A percentile compares a stretch with the other conserved stretches of the same genome.
Evolutionary conservation across 2,797 vertebrate species (phyloP).

Genomic region (Coregonus sp.): DNA sequence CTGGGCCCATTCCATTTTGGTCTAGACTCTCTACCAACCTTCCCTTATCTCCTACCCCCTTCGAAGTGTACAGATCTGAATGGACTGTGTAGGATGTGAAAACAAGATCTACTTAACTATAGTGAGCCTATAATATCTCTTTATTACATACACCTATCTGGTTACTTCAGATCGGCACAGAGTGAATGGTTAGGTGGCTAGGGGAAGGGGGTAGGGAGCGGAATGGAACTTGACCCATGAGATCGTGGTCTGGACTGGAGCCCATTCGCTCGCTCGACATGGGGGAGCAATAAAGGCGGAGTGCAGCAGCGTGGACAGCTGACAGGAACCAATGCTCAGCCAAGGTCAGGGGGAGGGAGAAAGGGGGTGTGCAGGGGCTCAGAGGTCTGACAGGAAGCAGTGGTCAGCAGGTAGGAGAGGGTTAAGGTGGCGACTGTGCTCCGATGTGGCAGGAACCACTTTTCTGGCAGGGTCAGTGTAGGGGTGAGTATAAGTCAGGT

Average conservation of each 20-base stretch:
- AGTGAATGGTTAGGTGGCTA: not conserved
- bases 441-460: slow-evolving; percentile 20
- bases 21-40: not conserved
- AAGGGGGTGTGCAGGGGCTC: slow-evolving; percentile 10
- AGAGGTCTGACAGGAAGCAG: slow-evolving; percentile 41
- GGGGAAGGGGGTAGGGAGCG: not conserved
- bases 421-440: slow-evolving; percentile 19
- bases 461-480: slow-evolving; percentile 7
- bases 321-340: slow-evolving; percentile 67
- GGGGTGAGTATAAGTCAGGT: slow-evolving; percentile 26
- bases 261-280: slow-evolving; percentile 47
- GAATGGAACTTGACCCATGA: slow-evolving; percentile 1
- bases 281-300: slow-evolving; percentile 67
- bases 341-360: slow-evolving; percentile 63
- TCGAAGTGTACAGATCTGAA: not conserved
- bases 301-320: slow-evolving; percentile 68
- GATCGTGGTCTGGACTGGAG: slow-evolving; percentile 48
- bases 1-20: slow-evolving; percentile 32
- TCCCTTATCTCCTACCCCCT: not conserved
- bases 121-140: not conserved
- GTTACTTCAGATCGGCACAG: not conserved
- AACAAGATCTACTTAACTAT: not conserved
- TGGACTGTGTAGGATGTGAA: not conserved
- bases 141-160: not conserved
- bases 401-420: slow-evolving; percentile 42